Conservation (phyloP, 2,113 vertebrate species). For the Dromiciops gliroides region DNA sequence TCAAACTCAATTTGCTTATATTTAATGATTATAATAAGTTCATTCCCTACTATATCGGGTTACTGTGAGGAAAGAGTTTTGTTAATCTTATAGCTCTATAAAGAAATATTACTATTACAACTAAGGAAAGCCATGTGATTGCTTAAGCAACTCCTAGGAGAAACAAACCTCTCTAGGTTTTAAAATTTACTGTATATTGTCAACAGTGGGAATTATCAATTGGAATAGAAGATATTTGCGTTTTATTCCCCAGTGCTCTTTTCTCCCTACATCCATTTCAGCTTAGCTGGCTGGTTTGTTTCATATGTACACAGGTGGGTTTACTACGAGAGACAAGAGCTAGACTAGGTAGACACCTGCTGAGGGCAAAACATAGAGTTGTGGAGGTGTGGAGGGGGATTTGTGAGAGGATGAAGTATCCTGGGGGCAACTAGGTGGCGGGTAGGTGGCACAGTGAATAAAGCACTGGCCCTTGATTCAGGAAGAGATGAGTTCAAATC, state of each 20-base stretch:
- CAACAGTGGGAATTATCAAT: background rate
- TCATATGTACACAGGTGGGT: background rate
- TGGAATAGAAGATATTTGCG: background rate
- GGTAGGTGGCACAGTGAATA: too few species aligned
- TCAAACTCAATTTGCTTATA: background rate
- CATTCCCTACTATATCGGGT: background rate
- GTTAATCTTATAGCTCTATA: background rate
- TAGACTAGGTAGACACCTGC: background rate
- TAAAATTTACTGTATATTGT: slow-evolving; percentile 8
- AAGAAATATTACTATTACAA: background rate
- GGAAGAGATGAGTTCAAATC: too few species aligned
- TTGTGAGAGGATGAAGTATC: background rate
- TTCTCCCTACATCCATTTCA: background rate
- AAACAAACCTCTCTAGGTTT: slow-evolving; percentile 1
- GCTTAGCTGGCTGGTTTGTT: background rate
- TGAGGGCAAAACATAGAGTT: background rate
- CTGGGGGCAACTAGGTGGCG: too few species aligned
- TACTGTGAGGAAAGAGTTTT: background rate
- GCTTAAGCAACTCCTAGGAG: slow-evolving; percentile 38
- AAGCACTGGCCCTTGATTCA: too few species aligned
- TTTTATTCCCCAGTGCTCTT: background rate
- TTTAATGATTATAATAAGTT: background rate
- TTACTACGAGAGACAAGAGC: background rate
- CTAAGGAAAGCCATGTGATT: slow-evolving; percentile 10
- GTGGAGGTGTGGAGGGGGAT: background rate